Conservation (phyloP, 1,140 invertebrate genomes). For the Andricus grossulariae region DNA sequence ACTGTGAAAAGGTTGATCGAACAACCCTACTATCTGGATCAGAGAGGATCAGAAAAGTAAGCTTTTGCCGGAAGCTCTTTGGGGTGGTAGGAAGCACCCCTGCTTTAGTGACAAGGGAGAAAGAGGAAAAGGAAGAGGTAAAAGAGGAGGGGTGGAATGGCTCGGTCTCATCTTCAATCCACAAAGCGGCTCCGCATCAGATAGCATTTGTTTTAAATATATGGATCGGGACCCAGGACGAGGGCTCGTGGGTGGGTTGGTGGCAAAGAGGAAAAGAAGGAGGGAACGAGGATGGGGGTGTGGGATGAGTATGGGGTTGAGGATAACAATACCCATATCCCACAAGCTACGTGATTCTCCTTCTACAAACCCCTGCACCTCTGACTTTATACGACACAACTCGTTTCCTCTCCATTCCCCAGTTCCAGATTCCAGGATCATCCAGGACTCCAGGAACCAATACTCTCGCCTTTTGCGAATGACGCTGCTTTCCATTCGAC, state of each 20-base stretch:
- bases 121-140: constrained; percentile 40
- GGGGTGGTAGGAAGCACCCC: constrained; percentile 22
- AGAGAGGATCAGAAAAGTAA: not conserved
- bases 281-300: not conserved
- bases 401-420: constrained; percentile 33
- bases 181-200: constrained; percentile 73
- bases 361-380: constrained; percentile 38
- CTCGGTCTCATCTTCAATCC: constrained; percentile 70
- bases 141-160: constrained; percentile 56
- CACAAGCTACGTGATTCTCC: constrained; percentile 19
- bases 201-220: constrained; percentile 76
- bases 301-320: not conserved
- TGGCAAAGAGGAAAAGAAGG: constrained; percentile 35
- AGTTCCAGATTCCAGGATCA: constrained; percentile 20
- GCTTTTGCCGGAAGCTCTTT: not conserved
- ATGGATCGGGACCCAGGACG: constrained; percentile 54
- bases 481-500: constrained; percentile 60
- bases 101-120: constrained; percentile 27
- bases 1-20: not conserved
- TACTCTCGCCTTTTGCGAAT: constrained; percentile 46
- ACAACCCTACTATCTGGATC: not conserved
- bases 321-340: constrained; percentile 46
- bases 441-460: constrained; percentile 36
- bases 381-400: constrained; percentile 31
- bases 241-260: constrained; percentile 14